A percentile compares a stretch with the other conserved stretches of the same genome.
These are phyloP conservation scores for Trogon surrucura DNA, from an alignment of 2,113 vertebrate genomes.

Conservation along the genomic window DNA sequence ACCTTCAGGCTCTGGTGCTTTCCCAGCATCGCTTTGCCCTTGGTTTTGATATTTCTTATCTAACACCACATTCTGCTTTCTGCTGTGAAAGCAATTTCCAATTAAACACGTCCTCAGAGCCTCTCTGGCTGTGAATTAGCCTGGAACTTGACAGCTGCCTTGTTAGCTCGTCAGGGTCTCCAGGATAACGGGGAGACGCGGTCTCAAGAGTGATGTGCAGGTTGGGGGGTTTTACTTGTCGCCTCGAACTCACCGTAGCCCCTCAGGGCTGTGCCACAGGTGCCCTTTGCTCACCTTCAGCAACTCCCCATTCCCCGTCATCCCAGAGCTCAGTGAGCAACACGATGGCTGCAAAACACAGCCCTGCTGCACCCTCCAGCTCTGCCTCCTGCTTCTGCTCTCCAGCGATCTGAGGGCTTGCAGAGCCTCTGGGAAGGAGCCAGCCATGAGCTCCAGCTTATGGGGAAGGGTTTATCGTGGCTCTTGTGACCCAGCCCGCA, in stretches of 20 bases:
- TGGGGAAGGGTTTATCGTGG: not conserved
- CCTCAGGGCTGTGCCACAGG: not conserved
- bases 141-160: not conserved
- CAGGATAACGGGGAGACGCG: not conserved
- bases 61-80: not conserved
- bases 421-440: not conserved
- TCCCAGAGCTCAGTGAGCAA: not conserved
- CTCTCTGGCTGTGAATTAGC: not conserved
- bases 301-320: not conserved
- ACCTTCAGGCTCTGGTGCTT: not conserved
- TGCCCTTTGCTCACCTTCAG: slow-evolving; percentile 31
- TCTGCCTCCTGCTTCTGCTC: not conserved
- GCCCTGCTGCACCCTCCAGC: not conserved
- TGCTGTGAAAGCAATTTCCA: not conserved
- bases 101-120: not conserved
- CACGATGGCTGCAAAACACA: not conserved
- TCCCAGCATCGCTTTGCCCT: not conserved
- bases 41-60: not conserved
- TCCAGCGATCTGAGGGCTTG: not conserved
- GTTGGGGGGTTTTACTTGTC: not conserved
- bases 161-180: not conserved
- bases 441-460: not conserved
- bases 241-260: not conserved
- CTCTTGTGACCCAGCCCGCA: not conserved
- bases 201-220: not conserved